These are phyloP conservation scores for Microhierax caerulescens DNA, from an alignment of 2,797 vertebrate species.

Conservation along the genomic window DNA sequence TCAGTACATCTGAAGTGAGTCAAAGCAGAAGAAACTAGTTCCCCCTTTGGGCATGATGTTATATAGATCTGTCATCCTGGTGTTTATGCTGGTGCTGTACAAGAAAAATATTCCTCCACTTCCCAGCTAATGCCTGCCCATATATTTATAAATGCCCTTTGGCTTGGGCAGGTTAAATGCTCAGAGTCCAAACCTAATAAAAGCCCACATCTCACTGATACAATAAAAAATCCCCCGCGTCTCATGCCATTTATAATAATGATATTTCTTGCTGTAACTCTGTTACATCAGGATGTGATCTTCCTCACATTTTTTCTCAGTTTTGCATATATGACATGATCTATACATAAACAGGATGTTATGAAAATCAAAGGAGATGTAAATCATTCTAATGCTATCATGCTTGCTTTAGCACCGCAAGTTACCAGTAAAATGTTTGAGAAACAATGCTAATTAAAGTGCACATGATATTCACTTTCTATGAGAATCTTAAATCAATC, in stretches of 20 bases:
- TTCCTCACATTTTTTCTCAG: not conserved
- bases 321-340: not conserved
- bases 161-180: not conserved
- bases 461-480: not conserved
- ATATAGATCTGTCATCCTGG: not conserved
- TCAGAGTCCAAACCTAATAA: not conserved
- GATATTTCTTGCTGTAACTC: not conserved
- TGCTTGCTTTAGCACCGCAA: not conserved
- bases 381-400: not conserved
- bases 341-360: not conserved
- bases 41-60: not conserved
- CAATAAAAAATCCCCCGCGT: not conserved
- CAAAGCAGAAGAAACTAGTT: constrained; percentile 5
- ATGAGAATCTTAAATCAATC: not conserved
- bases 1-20: not conserved
- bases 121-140: not conserved
- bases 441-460: not conserved
- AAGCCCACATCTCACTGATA: not conserved
- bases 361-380: not conserved
- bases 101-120: not conserved
- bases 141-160: not conserved
- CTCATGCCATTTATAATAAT: not conserved
- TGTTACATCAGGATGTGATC: not conserved
- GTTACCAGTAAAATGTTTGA: not conserved
- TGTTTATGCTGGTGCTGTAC: not conserved